Evolutionary conservation across 1,140 invertebrate species (phyloP).

Genomic region (Babylonia areolata): DNA sequence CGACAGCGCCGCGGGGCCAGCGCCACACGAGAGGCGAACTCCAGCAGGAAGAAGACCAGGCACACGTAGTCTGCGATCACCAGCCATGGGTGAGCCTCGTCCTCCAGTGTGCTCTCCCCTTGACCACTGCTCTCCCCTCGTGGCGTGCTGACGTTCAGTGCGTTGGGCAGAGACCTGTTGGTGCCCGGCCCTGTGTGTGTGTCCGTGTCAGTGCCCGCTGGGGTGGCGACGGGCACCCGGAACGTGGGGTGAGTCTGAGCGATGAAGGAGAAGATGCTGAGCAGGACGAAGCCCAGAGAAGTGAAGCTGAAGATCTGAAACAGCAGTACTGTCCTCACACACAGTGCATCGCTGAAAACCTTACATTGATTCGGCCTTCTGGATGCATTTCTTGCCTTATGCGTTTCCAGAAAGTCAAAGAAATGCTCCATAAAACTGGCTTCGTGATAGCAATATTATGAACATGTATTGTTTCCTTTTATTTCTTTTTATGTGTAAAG

Average conservation of each 20-base stretch:
- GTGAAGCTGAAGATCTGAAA: constrained; percentile 59
- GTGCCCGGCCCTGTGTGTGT: background rate
- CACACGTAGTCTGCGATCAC: constrained; percentile 65
- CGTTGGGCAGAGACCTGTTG: background rate
- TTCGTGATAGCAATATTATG: too few relatives aligned
- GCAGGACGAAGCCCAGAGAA: constrained; percentile 54
- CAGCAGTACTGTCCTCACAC: background rate
- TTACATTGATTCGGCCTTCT: too few relatives aligned
- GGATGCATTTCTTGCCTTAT: too few relatives aligned
- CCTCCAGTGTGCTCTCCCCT: background rate
- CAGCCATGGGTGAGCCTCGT: constrained; percentile 48
- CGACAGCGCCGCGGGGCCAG: constrained; percentile 70
- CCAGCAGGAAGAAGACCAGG: constrained; percentile 75
- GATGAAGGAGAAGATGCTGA: constrained; percentile 61
- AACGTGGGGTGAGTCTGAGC: constrained; percentile 56
- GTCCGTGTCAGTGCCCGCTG: background rate
- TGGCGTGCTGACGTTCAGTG: background rate
- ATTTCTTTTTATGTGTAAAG: too few relatives aligned
- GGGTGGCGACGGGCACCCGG: constrained; percentile 26
- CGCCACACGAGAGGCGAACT: constrained; percentile 71
- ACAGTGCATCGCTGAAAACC: too few relatives aligned
- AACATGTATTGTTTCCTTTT: too few relatives aligned
- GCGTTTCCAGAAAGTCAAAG: too few relatives aligned
- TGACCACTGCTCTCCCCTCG: background rate
- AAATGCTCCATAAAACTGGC: too few relatives aligned